Evolutionary conservation across 92 coral and sea anemone species (phyloP), one percentile per base, ranked within the genome.

Genomic region (Micromussa lordhowensis): DNA sequence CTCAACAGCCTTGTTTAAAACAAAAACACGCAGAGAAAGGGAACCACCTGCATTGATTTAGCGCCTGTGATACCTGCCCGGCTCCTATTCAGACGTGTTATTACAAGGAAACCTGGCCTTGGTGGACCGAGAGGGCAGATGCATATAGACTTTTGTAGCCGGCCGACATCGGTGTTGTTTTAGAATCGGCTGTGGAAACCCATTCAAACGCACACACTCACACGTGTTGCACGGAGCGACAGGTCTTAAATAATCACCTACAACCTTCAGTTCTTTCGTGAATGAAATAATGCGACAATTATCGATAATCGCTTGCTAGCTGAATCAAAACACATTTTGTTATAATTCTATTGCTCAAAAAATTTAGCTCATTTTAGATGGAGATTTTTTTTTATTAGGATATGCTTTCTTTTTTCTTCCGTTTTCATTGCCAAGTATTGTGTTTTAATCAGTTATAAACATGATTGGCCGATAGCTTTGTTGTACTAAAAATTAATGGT

Each of bases 71-170:
- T 51, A 71, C 79, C 87, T 53, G 79, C 36, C 31, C 58, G n/a
- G n/a, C n/a, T 32, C 53, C 55, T 55, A 34, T 40, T 34, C 57
- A 81, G 34, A 28, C 34, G 48, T 53, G 18, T 71, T 70, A 17
- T 83, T 34, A 19, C 79, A 70, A 31, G 68, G 22, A 71, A 72
- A 53, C n/a, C 77, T 21, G 17, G 68, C 68, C 72, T 72, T 73
- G 13, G 87, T 83, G 40, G 70, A 53, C 80, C 68, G n/a, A 13
- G 4, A 53, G 87, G 87, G 54, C 87, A 83, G 87, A 83, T 83
- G 87, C 57, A 76, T 53, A 76, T 12, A 21, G 26, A n/a, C 79
- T 29, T 44, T 13, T n/a, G n/a, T 19, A 34, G 21, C 51, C 48
- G 55, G 19, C 58, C 17, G 34, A 13, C 75, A 15, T 61, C 57